Evolutionary conservation across 2,113 vertebrate genomes (phyloP).

Genomic region (Orthonyx spaldingii): DNA sequence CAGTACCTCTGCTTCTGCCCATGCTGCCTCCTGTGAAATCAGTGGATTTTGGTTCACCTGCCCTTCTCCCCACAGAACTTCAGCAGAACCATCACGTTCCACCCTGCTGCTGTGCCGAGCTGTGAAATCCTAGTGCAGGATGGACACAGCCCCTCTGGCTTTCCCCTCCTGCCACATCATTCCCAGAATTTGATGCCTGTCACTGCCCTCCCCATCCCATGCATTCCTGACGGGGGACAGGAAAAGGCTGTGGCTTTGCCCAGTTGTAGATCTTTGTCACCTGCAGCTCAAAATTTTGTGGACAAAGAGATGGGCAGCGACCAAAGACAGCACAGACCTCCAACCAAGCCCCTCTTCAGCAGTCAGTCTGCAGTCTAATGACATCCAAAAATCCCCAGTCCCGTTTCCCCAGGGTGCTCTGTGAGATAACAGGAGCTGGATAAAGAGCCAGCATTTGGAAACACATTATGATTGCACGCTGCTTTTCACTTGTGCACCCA

Average conservation of each 20-base stretch:
- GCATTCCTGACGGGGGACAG: neutral
- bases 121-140: neutral
- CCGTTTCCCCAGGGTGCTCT: neutral
- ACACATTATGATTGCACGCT: conserved; percentile 56
- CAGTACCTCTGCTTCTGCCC: neutral
- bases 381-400: neutral
- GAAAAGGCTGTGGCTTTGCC: neutral
- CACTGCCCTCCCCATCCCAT: neutral
- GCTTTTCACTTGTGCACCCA: conserved; percentile 35
- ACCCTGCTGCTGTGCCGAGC: fast-evolving
- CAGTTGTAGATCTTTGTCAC: neutral
- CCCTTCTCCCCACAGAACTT: neutral
- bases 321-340: neutral
- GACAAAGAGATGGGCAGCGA: neutral
- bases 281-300: neutral
- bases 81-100: neutral
- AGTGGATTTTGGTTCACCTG: neutral
- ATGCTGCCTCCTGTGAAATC: neutral
- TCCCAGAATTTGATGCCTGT: neutral
- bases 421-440: neutral
- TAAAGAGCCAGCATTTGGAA: conserved; percentile 25
- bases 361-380: neutral
- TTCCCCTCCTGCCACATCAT: neutral
- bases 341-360: neutral
- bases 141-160: neutral